A percentile compares a stretch with the other conserved stretches of the same genome.
Evolutionary conservation across 1,140 invertebrate species (phyloP).

Genomic region (Drosophila lacertosa): DNA sequence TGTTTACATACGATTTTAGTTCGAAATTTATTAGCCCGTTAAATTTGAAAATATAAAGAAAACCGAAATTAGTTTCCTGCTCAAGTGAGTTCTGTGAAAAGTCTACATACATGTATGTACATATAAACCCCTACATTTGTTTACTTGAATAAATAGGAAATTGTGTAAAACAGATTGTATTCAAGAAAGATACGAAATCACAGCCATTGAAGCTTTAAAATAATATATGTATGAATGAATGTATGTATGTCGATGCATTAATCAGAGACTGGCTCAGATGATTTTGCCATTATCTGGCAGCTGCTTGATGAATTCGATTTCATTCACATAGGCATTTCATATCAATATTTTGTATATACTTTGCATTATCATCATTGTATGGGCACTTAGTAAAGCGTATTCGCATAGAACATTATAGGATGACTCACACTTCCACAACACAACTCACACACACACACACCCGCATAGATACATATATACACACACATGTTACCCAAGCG

Average conservation of each 20-base stretch:
- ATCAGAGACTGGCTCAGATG: neutral
- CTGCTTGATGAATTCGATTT: constrained; percentile 5
- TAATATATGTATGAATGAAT: no score
- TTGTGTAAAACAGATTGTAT: neutral
- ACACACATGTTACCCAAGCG: constrained; percentile 1
- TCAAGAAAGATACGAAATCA: neutral
- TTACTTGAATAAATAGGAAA: neutral
- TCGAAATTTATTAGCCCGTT: constrained; percentile 52
- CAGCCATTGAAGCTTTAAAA: neutral
- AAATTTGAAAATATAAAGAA: constrained; percentile 27
- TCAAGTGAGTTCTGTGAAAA: neutral
- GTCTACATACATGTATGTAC: constrained; percentile 1
- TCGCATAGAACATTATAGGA: constrained; percentile 19
- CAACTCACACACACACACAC: neutral
- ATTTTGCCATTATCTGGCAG: neutral
- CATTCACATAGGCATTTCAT: constrained; percentile 3
- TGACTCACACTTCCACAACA: constrained; percentile 35
- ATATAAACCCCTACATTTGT: no score
- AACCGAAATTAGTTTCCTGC: constrained; percentile 16
- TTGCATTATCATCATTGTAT: constrained; percentile 41
- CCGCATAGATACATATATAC: neutral
- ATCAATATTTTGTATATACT: constrained; percentile 16
- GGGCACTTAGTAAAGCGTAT: constrained; percentile 24
- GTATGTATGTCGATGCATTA: no score
- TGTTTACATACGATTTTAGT: constrained; percentile 58